Conservation (phyloP, 2,797 vertebrate genomes). For the Xyrichtys novacula region DNA sequence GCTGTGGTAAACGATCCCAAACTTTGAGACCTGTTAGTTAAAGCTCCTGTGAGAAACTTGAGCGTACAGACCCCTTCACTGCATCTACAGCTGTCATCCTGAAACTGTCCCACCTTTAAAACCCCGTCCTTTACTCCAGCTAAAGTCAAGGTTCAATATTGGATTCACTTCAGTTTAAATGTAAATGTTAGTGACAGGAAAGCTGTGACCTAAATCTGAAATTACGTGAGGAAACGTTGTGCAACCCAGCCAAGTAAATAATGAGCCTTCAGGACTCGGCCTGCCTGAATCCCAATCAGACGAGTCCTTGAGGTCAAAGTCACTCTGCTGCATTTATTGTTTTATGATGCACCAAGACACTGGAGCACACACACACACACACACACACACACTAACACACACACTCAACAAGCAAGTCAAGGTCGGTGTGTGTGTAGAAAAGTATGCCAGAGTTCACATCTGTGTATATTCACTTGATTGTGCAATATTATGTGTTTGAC, state of each 20-base stretch:
- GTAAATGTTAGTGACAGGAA: too few species aligned
- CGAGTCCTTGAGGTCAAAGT: not conserved
- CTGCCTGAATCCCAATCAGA: not conserved
- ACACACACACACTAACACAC: slow-evolving; percentile 4
- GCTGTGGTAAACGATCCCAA: too few species aligned
- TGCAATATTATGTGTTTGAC: slow-evolving; percentile 63
- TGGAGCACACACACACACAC: not conserved
- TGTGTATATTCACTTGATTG: slow-evolving; percentile 66
- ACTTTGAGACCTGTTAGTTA: too few species aligned
- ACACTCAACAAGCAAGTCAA: slow-evolving; percentile 9
- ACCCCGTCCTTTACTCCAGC: too few species aligned
- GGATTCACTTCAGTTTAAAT: too few species aligned
- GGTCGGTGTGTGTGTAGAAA: slow-evolving; percentile 23
- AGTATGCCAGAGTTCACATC: slow-evolving; percentile 71
- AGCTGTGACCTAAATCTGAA: too few species aligned
- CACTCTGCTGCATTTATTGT: slow-evolving; percentile 11
- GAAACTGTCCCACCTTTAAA: too few species aligned
- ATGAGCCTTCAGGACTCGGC: not conserved
- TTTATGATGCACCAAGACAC: slow-evolving; percentile 35
- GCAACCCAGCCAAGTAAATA: not conserved
- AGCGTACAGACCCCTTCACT: too few species aligned
- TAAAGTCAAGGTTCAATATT: too few species aligned
- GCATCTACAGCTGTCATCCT: too few species aligned
- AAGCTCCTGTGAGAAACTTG: too few species aligned
- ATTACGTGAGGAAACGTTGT: too few species aligned